Base-by-base conservation (phyloP, 2,797 vertebrate species). In the Ptychadena robeensis region DNA sequence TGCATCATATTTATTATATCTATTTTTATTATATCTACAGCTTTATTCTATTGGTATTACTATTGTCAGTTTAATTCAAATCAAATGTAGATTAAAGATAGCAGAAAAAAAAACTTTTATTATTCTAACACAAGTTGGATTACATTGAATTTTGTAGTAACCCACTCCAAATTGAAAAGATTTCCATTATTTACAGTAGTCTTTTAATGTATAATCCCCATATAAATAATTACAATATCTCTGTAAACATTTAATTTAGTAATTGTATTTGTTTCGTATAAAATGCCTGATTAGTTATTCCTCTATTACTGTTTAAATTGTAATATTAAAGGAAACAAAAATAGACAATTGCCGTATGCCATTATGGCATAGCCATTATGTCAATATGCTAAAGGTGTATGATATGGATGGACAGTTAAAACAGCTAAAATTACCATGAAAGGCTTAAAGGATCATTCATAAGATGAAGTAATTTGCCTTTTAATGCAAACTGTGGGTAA, bases 401-500 rank as follows among this genome's bases (percentile, higher is more conserved):
- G 9, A 61, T 61, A 25, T 6, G 22, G 9, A 6, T 8, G 25
- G 59, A 25, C 59, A 61, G 27, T 61, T 61, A 61, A 27, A 61
- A 61, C 59, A 61, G 59, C 59, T 61, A 61, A 28, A 61, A 28
- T 28, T 61, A 25, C 27, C 59, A 61, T 0, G 44, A 53, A 22
- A 32, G 35, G 74, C 22, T 77, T 77, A 77, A 48, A 77, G n/a
- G 18, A 77, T 64, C 37, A 37, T 14, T 64, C 61, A 37, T 14
- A 40, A 27, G 31, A 22, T 66, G 27, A 44, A 79, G 66, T 31
- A 80, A 71, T 71, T 70, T 69, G 59, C 78, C 67, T 59, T 37
- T 80, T 30, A 57, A 71, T 80, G 78, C 53, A 70, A 61, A 71
- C 48, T 30, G 27, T 70, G 71, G 48, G 48, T 63, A 37, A 63